Conservation (phyloP, 2,888 invertebrate genomes). For the Spilarctia lutea region DNA sequence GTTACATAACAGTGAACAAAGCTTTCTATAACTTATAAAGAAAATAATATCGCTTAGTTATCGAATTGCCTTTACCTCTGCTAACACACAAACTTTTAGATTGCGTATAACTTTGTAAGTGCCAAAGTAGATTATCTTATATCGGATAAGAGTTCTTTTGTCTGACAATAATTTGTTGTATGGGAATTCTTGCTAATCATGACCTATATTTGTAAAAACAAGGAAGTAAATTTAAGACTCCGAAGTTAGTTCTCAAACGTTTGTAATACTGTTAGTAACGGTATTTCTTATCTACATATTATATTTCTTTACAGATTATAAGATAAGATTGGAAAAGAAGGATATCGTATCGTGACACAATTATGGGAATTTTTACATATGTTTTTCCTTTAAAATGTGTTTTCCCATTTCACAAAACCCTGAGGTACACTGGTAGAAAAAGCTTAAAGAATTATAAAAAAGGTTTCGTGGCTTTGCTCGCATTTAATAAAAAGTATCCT, state of each 20-base stretch:
- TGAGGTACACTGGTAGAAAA: too few relatives aligned
- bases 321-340: too few relatives aligned
- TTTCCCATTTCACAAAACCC: too few relatives aligned
- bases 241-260: neutral
- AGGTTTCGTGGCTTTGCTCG: too few relatives aligned
- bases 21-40: conserved; percentile 30
- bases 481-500: too few relatives aligned
- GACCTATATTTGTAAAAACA: neutral
- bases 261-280: too few relatives aligned
- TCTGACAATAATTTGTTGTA: neutral
- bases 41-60: conserved; percentile 36
- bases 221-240: neutral
- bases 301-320: too few relatives aligned
- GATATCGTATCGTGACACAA: too few relatives aligned
- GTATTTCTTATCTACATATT: too few relatives aligned
- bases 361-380: too few relatives aligned
- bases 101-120: conserved; percentile 31
- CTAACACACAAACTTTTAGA: conserved; percentile 36
- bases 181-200: neutral
- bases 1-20: conserved; percentile 5
- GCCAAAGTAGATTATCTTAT: conserved; percentile 19
- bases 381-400: too few relatives aligned
- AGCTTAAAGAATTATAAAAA: too few relatives aligned
- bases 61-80: conserved; percentile 18
- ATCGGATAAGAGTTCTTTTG: conserved; percentile 1